Base-by-base conservation (phyloP, 2,797 vertebrate genomes). In the Enteromius paludinosus region DNA sequence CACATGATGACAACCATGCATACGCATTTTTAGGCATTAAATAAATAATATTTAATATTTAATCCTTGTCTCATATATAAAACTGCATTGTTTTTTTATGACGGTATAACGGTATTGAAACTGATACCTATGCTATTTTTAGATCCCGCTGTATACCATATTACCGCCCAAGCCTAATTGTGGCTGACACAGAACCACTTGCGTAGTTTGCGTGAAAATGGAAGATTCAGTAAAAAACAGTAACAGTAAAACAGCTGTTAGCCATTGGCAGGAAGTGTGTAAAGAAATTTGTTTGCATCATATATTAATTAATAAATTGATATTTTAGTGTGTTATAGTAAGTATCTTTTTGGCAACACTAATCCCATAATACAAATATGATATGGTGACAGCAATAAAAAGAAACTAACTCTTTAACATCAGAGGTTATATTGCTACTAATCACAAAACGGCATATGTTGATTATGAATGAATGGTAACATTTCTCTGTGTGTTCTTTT, bases 401-500 rank as follows among this genome's bases (percentile, higher is more conserved):
- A 15, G 20, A 3, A 52, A 54, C 52, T 54, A 56, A 56, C 9
- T 56, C 52, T 56, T 23, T 23, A 23, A 56, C n/a, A 56, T 12
- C n/a, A 23, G n/a, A 56, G 10, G 5, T 56, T 12, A 56, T 23
- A 12, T 56, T 12, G 54, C 11, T 56, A 12, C 54, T 23, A 17
- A 30, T 30, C 38, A 68, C 20, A 41, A 68, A 66, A 66, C 10
- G 10, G 14, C 59, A 62, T 61, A 41, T 9, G 38, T 20, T 45
- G 6, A 43, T 38, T 43, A 20, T 47, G n/a, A 33, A 15, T 38
- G 30, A 82, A 17, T 62, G 30, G 25, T 14, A 4, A 52, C 14
- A 41, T 38, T 65, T 78, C 61, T 81, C 1, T 73, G 78, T 79
- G 28, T 85, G 2, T 83, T 54, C 3, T 4, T 87, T 65, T 56